Base-by-base conservation (phyloP, 2,888 invertebrate species). In the Nudaria mundana region DNA sequence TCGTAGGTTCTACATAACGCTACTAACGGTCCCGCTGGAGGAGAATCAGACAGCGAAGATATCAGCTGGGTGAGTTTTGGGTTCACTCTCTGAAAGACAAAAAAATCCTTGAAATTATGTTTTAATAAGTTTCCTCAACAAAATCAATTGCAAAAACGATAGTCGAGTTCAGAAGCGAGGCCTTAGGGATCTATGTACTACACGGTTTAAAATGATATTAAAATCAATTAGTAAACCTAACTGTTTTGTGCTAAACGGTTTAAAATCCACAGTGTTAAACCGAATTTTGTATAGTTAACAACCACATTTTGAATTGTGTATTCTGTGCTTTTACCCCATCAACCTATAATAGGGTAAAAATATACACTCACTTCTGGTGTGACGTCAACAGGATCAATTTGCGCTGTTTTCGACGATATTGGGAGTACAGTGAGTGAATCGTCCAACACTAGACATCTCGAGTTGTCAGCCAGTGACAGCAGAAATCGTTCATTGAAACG, bases 401-500 rank as follows among this genome's bases (percentile, higher is more conserved):
- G 94, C 6, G 96, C 91, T 25, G 95, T 95, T 67, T 95, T 95
- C 0, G 97, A 96, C 0, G 98, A 97, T 50, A 99, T 91, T 0
- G 99, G 99, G 28, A 99, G 85, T 2, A 99, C 94, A 22, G 94
- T 94, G 8, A 99, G 90, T 34, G 96, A 93, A 75, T 99, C 98
- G 78, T 99, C 98, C 12, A 99, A 92, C n/a, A 99, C 95, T 46
- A 98, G 85, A 70, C 97, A 98, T 12, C 95, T 92, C 40, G 93
- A 91, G 76, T 98, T 97, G 8, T 96, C 94, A 1, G 96, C 92
- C 49, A 99, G 79, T 0, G 98, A 98, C 1, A 99, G 83, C 10
- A 99, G 91, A 71, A 99, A 97, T 48, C 99, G 91, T 82, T 99
- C 99, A 80, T 99, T 99, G 77, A 99, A 99, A 39, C 99, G 90